Percentiles rank a stretch among this genome's conserved stretches.
phyloP scores from a whole-genome alignment of 2,797 vertebrate species.

The Salmo trutta region DNA sequence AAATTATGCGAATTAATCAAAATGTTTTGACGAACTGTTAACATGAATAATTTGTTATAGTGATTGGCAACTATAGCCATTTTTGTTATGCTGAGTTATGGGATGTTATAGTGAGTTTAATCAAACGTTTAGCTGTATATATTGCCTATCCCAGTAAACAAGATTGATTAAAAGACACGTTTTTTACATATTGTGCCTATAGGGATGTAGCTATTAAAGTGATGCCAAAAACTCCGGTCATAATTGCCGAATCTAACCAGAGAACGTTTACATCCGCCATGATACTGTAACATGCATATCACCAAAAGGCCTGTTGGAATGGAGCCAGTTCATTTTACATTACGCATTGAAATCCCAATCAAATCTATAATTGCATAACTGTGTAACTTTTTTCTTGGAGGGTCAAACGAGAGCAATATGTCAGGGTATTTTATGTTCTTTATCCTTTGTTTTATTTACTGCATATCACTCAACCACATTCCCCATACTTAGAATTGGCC shows the following conservation, averaged over 20 bases:
- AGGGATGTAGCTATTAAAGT: not conserved
- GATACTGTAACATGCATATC: constrained; percentile 9
- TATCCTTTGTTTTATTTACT: constrained; percentile 73
- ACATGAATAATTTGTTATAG: constrained; percentile 54
- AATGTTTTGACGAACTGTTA: constrained; percentile 43
- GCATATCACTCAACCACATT: constrained; percentile 66
- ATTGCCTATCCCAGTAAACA: too few relatives aligned
- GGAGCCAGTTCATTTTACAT: constrained; percentile 65
- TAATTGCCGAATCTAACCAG: not conserved
- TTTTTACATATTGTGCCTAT: not conserved
- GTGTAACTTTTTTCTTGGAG: constrained; percentile 20
- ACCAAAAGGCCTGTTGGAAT: constrained; percentile 60
- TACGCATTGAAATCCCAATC: constrained; percentile 18
- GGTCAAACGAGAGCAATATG: constrained; percentile 62
- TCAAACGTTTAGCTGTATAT: not conserved
- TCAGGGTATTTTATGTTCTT: constrained; percentile 50
- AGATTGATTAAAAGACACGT: not conserved
- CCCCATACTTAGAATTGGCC: constrained; percentile 67
- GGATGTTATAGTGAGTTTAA: not conserved
- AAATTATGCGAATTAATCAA: constrained; percentile 12
- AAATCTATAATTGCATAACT: too few relatives aligned
- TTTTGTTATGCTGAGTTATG: not conserved
- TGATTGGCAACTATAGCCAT: constrained; percentile 40
- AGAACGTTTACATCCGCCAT: too few relatives aligned
- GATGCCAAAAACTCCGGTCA: not conserved